Percentiles rank a stretch among this genome's conserved stretches.
phyloP scores from a whole-genome alignment of 2,113 vertebrate species.

The Myotis brandtii region DNA sequence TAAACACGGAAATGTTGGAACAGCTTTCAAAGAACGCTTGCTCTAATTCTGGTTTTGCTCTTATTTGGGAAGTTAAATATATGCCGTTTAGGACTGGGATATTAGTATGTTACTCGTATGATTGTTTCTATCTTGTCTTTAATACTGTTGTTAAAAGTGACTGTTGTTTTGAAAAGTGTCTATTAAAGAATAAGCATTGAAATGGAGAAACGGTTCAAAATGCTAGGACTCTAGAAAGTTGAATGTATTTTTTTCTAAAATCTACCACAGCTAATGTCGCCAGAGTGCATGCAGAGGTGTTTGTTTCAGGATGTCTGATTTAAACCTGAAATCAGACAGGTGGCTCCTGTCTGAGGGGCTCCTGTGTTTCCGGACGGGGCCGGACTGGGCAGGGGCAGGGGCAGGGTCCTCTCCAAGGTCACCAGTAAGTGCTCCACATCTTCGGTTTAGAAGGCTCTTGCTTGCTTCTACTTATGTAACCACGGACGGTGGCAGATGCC shows the following conservation, averaged over 20 bases:
- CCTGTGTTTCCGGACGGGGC: neutral
- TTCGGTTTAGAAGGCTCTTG: neutral
- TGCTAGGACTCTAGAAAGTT: neutral
- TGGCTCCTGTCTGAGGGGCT: neutral
- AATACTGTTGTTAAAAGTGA: neutral
- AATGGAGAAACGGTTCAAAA: neutral
- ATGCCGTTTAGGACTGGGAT: neutral
- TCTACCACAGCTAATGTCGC: neutral
- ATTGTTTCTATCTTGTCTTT: constrained; percentile 38
- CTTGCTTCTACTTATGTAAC: neutral
- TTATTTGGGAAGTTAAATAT: constrained; percentile 16
- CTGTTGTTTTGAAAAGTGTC: neutral
- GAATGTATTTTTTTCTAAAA: neutral
- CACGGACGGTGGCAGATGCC: neutral
- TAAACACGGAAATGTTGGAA: neutral
- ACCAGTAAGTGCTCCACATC: neutral
- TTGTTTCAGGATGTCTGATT: neutral
- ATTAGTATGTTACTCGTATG: neutral
- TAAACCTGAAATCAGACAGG: neutral
- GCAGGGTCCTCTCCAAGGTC: neutral
- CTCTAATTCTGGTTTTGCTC: constrained; percentile 33
- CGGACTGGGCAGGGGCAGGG: neutral
- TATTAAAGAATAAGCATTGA: neutral
- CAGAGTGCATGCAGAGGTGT: neutral
- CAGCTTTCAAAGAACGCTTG: neutral